Evolutionary conservation across 2,113 vertebrate species (phyloP).

Genomic region (Upupa epops): DNA sequence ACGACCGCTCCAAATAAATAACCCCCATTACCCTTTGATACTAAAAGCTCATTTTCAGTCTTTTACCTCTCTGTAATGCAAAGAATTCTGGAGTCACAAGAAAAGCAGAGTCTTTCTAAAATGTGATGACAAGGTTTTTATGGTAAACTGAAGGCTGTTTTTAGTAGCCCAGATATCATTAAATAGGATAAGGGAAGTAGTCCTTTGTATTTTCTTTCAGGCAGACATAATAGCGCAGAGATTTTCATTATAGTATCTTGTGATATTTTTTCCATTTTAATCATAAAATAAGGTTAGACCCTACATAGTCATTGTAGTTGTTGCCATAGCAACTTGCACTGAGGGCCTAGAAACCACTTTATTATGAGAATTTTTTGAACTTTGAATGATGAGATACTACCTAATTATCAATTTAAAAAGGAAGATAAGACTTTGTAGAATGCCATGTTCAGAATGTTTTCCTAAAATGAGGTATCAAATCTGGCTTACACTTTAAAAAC

Average conservation of each 20-base stretch:
- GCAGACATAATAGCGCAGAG: neutral
- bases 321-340: conserved; percentile 51
- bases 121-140: neutral
- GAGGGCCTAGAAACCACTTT: neutral
- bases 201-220: neutral
- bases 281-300: neutral
- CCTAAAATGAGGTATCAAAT: neutral
- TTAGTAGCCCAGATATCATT: neutral
- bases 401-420: neutral
- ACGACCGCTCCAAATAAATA: neutral
- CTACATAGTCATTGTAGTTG: neutral
- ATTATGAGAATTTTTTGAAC: neutral
- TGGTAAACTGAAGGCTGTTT: neutral
- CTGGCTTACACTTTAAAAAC: neutral
- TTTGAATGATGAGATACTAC: neutral
- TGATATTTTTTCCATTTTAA: neutral
- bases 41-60: neutral
- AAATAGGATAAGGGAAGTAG: neutral
- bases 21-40: neutral
- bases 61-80: neutral
- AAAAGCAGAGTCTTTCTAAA: neutral
- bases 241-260: neutral
- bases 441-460: neutral
- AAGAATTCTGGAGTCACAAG: neutral
- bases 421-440: neutral